These are phyloP conservation scores for Argyrosomus regius DNA, from an alignment of 2,797 vertebrate species.

Conservation along the genomic window DNA sequence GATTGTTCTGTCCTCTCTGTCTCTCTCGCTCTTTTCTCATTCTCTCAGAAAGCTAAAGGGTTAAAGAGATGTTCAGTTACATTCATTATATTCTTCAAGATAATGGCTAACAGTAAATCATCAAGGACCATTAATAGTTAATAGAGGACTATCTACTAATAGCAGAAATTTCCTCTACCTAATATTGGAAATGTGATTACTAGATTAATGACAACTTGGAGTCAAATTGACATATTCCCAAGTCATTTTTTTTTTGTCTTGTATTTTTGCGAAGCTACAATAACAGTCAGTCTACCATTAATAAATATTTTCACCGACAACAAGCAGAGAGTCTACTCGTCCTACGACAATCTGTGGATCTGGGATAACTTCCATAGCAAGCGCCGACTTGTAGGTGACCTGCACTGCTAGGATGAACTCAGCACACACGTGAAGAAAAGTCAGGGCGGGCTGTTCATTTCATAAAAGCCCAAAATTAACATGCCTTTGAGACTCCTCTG, in stretches of 20 bases:
- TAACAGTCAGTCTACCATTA: conserved; percentile 81
- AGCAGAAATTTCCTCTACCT: conserved; percentile 79
- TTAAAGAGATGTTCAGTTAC: conserved; percentile 65
- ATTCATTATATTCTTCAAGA: conserved; percentile 74
- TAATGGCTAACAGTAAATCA: conserved; percentile 77
- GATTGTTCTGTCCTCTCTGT: conserved; percentile 32
- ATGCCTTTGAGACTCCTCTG: conserved; percentile 62
- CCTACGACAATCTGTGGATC: conserved; percentile 40
- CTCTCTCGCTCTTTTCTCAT: conserved; percentile 41
- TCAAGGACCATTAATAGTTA: conserved; percentile 76
- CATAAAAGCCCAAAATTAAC: conserved; percentile 44
- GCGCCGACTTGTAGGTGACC: conserved; percentile 38
- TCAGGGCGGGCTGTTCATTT: conserved; percentile 47
- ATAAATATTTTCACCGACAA: conserved; percentile 66
- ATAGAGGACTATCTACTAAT: conserved; percentile 78
- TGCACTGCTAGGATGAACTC: conserved; percentile 36
- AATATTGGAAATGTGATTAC: conserved; percentile 68
- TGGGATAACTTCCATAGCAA: conserved; percentile 35
- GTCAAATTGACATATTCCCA: conserved; percentile 32
- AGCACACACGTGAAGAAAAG: conserved; percentile 36
- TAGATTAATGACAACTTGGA: conserved; percentile 62
- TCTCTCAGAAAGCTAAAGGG: conserved; percentile 67
- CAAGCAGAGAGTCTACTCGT: conserved; percentile 58
- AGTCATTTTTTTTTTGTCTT: conserved; percentile 58
- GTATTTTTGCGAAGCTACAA: conserved; percentile 69